Base-by-base conservation (phyloP, 1,140 invertebrate species). In the Homalodisca vitripennis region DNA sequence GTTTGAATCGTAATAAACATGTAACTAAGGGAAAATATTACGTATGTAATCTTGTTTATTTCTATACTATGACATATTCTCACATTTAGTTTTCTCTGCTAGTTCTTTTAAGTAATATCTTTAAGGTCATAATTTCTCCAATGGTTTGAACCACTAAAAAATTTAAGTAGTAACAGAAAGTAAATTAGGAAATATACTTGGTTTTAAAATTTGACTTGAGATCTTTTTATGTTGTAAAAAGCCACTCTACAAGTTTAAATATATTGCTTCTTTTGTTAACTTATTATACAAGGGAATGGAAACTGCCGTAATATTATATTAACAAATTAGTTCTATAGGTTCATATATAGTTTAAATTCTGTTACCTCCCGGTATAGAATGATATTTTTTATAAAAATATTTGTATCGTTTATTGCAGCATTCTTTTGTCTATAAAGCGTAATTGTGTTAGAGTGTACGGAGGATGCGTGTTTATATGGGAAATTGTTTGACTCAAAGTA, bases 191-290 rank as follows among this genome's bases (percentile, higher is more conserved):
- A n/a, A n/a, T n/a, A n/a, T n/a, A n/a, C n/a, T n/a, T n/a, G n/a
- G n/a, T n/a, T n/a, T n/a, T n/a, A n/a, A 41, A 41, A 17, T 41
- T 41, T 41, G 29, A 60, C 55, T 60, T 60, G 22, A 30, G 55
- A 60, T 60, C 55, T 60, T 60, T 60, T 60, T 51, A 10, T 60
- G 12, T 29, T 27, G 55, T 27, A 60, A 60, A 60, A 60, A 60
- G 55, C 3, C 10, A 60, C 29, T 60, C 34, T 17, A 41, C 6
- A 41, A 41, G 34, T 41, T n/a, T n/a, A n/a, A n/a, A n/a, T n/a
- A n/a, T n/a, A n/a, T n/a, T n/a, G n/a, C n/a, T n/a, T n/a, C n/a
- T n/a, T n/a, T n/a, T n/a, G n/a, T n/a, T 51, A 20, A 51, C 22
- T 10, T 3, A 12, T 22, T 6, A n/a, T 51, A 20, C n/a, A 6